Evolutionary conservation across 2,113 vertebrate species (phyloP).

Genomic region (Chaetorhynchus papuensis): DNA sequence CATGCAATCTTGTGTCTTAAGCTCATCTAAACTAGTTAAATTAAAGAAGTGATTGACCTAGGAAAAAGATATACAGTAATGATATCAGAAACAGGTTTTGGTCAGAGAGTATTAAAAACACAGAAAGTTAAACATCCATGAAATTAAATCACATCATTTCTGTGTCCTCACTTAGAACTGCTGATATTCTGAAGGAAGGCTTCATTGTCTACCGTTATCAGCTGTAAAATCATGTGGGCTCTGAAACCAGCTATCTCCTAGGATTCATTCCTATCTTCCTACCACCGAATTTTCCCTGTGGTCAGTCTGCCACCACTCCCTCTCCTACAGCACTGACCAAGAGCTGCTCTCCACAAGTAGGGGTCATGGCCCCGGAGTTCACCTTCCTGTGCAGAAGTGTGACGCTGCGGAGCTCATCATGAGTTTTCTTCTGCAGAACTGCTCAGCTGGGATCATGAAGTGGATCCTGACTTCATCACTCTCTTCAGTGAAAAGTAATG

Average conservation of each 20-base stretch:
- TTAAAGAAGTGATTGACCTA: background rate
- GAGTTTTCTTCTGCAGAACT: background rate
- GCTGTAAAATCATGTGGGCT: background rate
- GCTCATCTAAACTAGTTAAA: background rate
- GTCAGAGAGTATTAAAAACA: background rate
- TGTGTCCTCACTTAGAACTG: background rate
- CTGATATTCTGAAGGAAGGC: background rate
- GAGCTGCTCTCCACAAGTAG: background rate
- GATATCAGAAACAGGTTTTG: background rate
- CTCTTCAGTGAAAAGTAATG: background rate
- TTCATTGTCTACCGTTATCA: background rate
- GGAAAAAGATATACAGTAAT: background rate
- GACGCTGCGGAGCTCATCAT: background rate
- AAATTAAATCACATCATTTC: background rate
- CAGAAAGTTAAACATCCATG: background rate
- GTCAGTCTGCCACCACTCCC: background rate
- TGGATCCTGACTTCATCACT: background rate
- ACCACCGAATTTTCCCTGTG: background rate
- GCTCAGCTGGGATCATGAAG: background rate
- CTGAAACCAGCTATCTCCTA: background rate
- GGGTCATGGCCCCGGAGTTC: background rate
- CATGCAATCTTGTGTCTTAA: background rate
- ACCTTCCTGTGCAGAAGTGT: background rate
- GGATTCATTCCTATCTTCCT: background rate
- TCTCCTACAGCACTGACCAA: background rate